Conservation (phyloP, 1,140 invertebrate genomes). For the Helicoverpa zea region DNA sequence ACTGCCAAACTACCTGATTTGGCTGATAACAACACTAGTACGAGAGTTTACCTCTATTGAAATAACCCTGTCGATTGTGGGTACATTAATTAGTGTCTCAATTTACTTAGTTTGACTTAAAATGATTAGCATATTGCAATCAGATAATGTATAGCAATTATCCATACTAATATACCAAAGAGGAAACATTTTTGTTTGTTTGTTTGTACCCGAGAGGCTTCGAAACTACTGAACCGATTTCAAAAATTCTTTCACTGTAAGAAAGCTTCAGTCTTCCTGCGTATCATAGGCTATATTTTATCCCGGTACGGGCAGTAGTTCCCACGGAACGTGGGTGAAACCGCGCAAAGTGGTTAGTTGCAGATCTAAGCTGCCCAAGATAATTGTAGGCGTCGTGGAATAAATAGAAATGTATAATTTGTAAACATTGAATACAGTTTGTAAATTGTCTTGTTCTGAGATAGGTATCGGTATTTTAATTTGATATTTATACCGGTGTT, state of each 20-base stretch:
- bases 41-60: too few relatives aligned
- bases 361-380: background rate
- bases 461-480: background rate
- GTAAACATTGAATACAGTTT: background rate
- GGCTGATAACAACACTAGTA: background rate
- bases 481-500: background rate
- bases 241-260: too few relatives aligned
- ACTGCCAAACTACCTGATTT: background rate
- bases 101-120: background rate
- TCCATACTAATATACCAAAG: too few relatives aligned
- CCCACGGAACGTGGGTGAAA: too few relatives aligned
- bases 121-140: constrained; percentile 25
- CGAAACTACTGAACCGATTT: too few relatives aligned
- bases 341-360: background rate
- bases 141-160: constrained; percentile 5
- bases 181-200: too few relatives aligned
- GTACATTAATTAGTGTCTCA: constrained; percentile 4
- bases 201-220: too few relatives aligned
- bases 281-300: too few relatives aligned
- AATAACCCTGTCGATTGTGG: background rate
- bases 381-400: constrained; percentile 1
- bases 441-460: constrained; percentile 4
- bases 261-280: too few relatives aligned
- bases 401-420: too few relatives aligned
- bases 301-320: too few relatives aligned